phyloP scores from a whole-genome alignment of 2,888 invertebrate species.

The Entomobrya multifasciata region DNA sequence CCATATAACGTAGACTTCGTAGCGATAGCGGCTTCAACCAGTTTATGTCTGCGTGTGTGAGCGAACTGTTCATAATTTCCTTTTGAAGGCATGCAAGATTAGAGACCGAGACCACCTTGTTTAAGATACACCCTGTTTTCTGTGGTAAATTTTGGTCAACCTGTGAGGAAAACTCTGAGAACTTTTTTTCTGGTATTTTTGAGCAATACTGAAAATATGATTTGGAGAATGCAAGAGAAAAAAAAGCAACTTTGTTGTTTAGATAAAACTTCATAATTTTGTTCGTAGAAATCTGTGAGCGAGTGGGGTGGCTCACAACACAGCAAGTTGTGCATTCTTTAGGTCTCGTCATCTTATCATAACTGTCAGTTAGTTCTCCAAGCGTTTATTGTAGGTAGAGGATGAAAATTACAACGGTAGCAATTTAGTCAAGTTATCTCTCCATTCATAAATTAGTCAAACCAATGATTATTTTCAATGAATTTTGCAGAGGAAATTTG shows the following conservation, averaged over 20 bases:
- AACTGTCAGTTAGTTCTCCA: no score
- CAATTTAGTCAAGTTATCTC: neutral
- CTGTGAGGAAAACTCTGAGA: neutral
- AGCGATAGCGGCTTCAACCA: neutral
- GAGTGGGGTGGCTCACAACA: no score
- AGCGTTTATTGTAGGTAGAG: no score
- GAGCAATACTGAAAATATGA: neutral
- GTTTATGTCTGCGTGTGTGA: conserved; percentile 6
- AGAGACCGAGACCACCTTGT: conserved; percentile 55
- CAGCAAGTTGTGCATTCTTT: no score
- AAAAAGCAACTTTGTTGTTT: no score
- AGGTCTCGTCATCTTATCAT: no score
- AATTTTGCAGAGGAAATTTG: neutral
- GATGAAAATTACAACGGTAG: neutral
- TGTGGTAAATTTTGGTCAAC: conserved; percentile 13
- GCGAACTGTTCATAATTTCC: conserved; percentile 19
- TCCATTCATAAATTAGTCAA: neutral
- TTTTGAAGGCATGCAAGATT: conserved; percentile 55
- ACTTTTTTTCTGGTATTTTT: neutral
- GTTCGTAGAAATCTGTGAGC: no score
- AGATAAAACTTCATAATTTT: no score
- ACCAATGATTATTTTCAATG: neutral
- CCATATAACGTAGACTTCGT: neutral
- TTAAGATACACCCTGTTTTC: neutral
- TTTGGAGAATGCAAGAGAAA: neutral